These are phyloP conservation scores for Brachypalpus laphriformis DNA, from an alignment of 2,888 invertebrate genomes.

Conservation along the genomic window DNA sequence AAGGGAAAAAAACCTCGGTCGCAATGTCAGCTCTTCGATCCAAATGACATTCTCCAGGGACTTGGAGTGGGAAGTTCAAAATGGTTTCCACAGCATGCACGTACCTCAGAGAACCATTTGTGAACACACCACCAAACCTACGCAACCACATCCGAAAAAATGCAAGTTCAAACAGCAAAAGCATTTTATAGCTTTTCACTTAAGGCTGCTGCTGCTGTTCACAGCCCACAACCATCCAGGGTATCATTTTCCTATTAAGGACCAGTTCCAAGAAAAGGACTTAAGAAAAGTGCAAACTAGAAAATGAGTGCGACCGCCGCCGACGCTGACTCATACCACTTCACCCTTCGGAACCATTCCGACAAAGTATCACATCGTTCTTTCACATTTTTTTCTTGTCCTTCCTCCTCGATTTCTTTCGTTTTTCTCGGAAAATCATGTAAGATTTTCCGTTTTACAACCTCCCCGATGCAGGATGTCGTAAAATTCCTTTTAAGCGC, in stretches of 20 bases:
- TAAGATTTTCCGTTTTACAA: conserved; percentile 68
- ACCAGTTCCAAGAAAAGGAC: conserved; percentile 16
- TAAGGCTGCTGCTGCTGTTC: conserved; percentile 37
- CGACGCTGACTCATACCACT: conserved; percentile 1
- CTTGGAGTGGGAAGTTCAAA: conserved; percentile 29
- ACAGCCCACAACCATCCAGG: conserved; percentile 53
- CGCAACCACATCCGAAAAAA: conserved; percentile 47
- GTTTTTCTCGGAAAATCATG: conserved; percentile 56
- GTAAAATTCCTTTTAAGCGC: conserved; percentile 74
- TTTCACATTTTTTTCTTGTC: conserved; percentile 27
- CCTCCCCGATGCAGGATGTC: conserved; percentile 71
- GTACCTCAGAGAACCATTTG: conserved; percentile 59
- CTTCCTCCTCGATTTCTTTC: conserved; percentile 35
- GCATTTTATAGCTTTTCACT: conserved; percentile 70
- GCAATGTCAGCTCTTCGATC: conserved; percentile 58
- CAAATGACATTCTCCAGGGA: conserved; percentile 23
- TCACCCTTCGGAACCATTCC: conserved; percentile 47
- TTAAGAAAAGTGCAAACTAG: conserved; percentile 68
- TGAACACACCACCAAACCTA: conserved; percentile 6
- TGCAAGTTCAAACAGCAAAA: conserved; percentile 70
- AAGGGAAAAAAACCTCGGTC: conserved; percentile 7
- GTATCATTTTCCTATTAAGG: conserved; percentile 70
- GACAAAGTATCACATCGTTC: conserved; percentile 67
- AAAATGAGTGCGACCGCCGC: conserved; percentile 56
- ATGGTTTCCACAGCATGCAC: conserved; percentile 46